phyloP scores from a whole-genome alignment of 1,140 invertebrate genomes.

The Aplysia californica region DNA sequence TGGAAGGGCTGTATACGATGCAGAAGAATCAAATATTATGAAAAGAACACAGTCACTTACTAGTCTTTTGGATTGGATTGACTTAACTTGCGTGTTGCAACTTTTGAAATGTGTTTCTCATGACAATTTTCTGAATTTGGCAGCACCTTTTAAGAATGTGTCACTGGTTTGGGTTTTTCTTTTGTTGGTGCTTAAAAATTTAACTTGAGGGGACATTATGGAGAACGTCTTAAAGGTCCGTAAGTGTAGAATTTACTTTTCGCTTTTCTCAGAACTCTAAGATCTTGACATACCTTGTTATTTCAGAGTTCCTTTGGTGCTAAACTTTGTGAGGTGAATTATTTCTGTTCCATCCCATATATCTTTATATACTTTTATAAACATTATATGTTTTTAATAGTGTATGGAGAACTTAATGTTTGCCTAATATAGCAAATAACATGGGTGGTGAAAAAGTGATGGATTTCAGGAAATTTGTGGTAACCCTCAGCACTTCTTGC shows the following conservation, averaged over 20 bases:
- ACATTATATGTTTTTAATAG: too few relatives aligned
- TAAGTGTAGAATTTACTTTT: not conserved
- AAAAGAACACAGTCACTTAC: too few relatives aligned
- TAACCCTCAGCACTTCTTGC: not conserved
- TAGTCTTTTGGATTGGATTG: too few relatives aligned
- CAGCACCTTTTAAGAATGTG: too few relatives aligned
- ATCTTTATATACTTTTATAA: not conserved
- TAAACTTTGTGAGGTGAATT: not conserved
- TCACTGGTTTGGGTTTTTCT: not conserved
- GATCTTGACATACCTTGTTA: not conserved
- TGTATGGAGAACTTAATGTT: not conserved
- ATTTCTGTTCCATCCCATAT: not conserved
- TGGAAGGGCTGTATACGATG: too few relatives aligned
- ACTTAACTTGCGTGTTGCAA: too few relatives aligned
- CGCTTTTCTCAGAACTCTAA: not conserved
- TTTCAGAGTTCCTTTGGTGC: slow-evolving; percentile 8
- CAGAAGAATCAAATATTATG: too few relatives aligned
- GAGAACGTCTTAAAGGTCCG: not conserved
- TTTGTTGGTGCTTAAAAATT: not conserved
- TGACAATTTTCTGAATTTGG: too few relatives aligned
- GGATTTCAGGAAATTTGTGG: not conserved
- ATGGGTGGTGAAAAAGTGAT: not conserved
- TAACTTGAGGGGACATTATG: slow-evolving; percentile 1
- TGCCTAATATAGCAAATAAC: not conserved
- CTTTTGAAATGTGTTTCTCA: too few relatives aligned